Base-by-base conservation (phyloP, 2,113 vertebrate species). In the Lophius piscatorius region DNA sequence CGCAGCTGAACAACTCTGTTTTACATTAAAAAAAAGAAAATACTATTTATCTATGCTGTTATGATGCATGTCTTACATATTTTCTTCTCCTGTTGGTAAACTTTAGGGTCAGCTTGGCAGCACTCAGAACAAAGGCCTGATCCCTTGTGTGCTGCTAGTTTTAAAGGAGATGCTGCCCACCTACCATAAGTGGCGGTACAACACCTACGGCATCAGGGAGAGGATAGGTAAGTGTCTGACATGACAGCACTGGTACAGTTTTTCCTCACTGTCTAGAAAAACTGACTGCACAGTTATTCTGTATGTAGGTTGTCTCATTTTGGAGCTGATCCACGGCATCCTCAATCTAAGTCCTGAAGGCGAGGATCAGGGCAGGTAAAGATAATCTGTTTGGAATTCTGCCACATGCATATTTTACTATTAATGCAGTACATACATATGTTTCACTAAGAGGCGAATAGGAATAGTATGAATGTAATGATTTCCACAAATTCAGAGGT, bases 121-220 rank as follows among this genome's bases (percentile, higher is more conserved):
- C 82, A 97, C 96, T 29, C 96, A 98, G 83, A 97, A 92, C 87
- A 95, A 94, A 84, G 97, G 96, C 2, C 88, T 99, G 22, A 92
- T 95, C 63, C 97, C 97, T 5, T 98, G 97, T 60, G 93, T 98
- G 17, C 90, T 99, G 67, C 95, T 99, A 65, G 97, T 98, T 47
- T 80, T 99, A 20, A 97, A 97, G 81, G 97, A 99, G 85, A 97
- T 99, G 95, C 91, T 99, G 61, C 97, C 97, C 12, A 95, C 95
- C 0, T 99, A 98, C 65, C 95, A 98, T 74, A 98, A 95, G 76
- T 99, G 97, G 97, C 95, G 96, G 41, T 98, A 98, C 44, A 96
- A 94, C 84, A 92, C 90, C 24, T 93, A 98, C 0, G 96, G 96
- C 9, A 93, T 95, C 64, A 90, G 96, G 70, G 97, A 98, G 51